Percentiles rank a stretch among this genome's conserved stretches.
phyloP scores from a whole-genome alignment of 1,140 invertebrate species.

The Heliconius hermathena region DNA sequence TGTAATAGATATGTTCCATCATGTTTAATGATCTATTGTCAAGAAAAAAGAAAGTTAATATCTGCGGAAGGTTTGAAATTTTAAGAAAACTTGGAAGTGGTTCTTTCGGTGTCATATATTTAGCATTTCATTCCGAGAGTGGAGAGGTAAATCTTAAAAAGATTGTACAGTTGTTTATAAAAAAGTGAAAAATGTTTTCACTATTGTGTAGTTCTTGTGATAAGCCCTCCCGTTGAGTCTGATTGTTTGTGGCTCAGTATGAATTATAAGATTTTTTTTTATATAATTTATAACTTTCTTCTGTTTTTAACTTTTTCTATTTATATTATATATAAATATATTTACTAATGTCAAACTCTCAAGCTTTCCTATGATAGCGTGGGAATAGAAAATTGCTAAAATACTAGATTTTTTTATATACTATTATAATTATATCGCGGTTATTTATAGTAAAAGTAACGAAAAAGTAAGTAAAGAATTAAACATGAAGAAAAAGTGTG shows the following conservation, averaged over 20 bases:
- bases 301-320: no score
- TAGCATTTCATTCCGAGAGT: constrained; percentile 97
- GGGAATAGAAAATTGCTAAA: no score
- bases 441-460: no score
- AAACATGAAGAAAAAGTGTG: no score
- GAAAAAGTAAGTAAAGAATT: no score
- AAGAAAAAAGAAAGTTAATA: constrained; percentile 7
- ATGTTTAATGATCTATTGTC: constrained; percentile 10
- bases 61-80: constrained; percentile 93
- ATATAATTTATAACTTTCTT: no score
- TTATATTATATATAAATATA: no score
- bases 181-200: not conserved
- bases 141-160: constrained; percentile 88
- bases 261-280: not conserved
- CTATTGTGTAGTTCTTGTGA: not conserved
- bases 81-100: constrained; percentile 98
- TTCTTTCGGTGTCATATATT: constrained; percentile 99
- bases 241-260: not conserved
- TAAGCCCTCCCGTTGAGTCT: not conserved
- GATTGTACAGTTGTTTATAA: not conserved
- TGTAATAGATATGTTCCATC: not conserved
- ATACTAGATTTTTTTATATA: no score
- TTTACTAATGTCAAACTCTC: no score
- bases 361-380: no score
- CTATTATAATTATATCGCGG: no score